Base-by-base conservation (phyloP, 2,888 invertebrate species). In the Terebella lapidaria region DNA sequence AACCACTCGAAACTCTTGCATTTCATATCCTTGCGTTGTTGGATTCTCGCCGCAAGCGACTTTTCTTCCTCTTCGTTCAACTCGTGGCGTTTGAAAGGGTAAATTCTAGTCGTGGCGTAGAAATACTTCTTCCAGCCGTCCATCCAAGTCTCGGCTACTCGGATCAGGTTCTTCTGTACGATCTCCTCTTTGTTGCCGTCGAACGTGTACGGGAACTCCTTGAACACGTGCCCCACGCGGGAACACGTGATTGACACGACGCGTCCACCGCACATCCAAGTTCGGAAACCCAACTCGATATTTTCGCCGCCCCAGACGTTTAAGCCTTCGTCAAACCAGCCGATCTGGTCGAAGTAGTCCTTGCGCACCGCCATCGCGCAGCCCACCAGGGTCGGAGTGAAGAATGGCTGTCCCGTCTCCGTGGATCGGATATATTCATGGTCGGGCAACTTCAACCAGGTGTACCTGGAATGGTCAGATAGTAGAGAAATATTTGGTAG, bases 1-100 rank as follows among this genome's bases (percentile, higher is more conserved):
- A 46, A 65, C 96, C 96, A 97, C 80, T 91, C 91, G 84, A 96
- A 96, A 45, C 53, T 66, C 42, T 62, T 94, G 84, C 96, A 97
- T 57, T 88, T 86, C 59, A 96, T 84, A 63, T 88, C 87, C 68
- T 89, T 84, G 74, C 95, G 85, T 69, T 96, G 84, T 56, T 86
- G 83, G 76, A 84, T 88, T 61, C 96, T 29, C 25, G 59, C 56
- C 10, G 56, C 42, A 2, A 70, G 58, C 15, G 69, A 64, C 18
- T 30, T 24, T 54, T 52, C 5, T 20, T 70, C 70, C 20, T 62
- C 64, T 5, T 49, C 20, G 15, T 54, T 56, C 18, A 70, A 47
- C 22, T 47, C 53, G 42, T 59, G 54, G 25, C 67, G 52, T 28
- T 68, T 68, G 63, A 66, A 67, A 45, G 57, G 58, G 59, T 62